phyloP scores from a whole-genome alignment of 1,140 invertebrate species.

The Gonatopus flavifemur region DNA sequence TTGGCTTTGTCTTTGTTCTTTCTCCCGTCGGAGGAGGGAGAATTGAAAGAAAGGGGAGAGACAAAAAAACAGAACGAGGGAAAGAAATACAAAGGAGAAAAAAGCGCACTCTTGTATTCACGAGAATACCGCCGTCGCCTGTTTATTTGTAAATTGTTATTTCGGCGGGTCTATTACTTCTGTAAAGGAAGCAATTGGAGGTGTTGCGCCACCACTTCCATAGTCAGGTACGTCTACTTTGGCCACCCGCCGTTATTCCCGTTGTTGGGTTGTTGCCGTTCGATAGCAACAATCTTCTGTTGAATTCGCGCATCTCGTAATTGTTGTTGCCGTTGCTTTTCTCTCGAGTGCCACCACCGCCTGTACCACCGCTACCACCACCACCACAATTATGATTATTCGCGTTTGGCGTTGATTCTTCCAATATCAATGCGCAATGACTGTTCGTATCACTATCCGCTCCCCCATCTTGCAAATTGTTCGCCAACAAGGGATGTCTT shows the following conservation, averaged over 20 bases:
- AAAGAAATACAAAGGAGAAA: too few species aligned
- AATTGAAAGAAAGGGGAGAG: too few species aligned
- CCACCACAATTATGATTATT: conserved; percentile 31
- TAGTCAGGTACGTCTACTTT: conserved; percentile 56
- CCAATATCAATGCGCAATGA: conserved; percentile 64
- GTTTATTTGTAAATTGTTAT: conserved; percentile 48
- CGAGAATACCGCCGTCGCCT: too few species aligned
- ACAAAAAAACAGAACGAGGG: too few species aligned
- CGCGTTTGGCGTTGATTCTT: conserved; percentile 51
- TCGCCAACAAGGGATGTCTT: conserved; percentile 54
- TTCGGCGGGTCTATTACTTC: conserved; percentile 47
- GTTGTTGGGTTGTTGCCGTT: conserved; percentile 42
- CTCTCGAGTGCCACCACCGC: conserved; percentile 58
- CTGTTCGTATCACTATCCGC: conserved; percentile 68
- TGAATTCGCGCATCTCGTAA: conserved; percentile 72
- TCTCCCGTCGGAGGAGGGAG: too few species aligned
- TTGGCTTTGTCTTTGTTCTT: too few species aligned
- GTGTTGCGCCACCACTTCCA: conserved; percentile 52
- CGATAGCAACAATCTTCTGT: conserved; percentile 47
- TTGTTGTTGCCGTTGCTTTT: conserved; percentile 76
- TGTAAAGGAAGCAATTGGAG: conserved; percentile 47
- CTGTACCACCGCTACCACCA: conserved; percentile 45
- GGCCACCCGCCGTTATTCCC: conserved; percentile 33
- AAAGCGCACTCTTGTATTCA: too few species aligned
- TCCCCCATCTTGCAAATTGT: conserved; percentile 59